Conservation (phyloP, 2,113 vertebrate species). For the Cromileptes altivelis region DNA sequence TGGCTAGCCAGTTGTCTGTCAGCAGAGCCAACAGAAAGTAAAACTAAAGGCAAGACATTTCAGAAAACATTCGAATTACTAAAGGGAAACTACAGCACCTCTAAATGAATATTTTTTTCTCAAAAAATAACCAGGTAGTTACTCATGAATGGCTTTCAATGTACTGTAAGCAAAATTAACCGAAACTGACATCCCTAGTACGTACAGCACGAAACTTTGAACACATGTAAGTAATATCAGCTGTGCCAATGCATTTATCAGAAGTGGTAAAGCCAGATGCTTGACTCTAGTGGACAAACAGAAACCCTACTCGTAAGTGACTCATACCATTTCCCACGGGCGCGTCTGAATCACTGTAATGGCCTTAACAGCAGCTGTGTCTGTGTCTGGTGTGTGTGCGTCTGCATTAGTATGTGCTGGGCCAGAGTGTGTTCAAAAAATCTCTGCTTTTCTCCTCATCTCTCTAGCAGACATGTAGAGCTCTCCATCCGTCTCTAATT, state of each 20-base stretch:
- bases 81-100: too few species aligned
- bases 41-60: too few species aligned
- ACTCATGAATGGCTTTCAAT: too few species aligned
- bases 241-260: slow-evolving; percentile 44
- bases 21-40: too few species aligned
- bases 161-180: too few species aligned
- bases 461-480: slow-evolving; percentile 57
- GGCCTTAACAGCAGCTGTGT: slow-evolving; percentile 63
- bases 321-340: slow-evolving; percentile 64
- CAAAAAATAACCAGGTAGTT: too few species aligned
- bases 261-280: slow-evolving; percentile 29
- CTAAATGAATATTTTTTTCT: too few species aligned
- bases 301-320: slow-evolving; percentile 59
- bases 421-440: slow-evolving; percentile 6
- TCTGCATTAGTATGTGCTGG: slow-evolving; percentile 44
- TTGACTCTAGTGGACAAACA: slow-evolving; percentile 43
- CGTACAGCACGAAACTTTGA: background rate
- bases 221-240: slow-evolving; percentile 1
- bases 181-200: too few species aligned
- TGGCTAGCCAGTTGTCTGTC: too few species aligned
- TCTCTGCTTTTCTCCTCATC: slow-evolving; percentile 66
- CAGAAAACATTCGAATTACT: too few species aligned
- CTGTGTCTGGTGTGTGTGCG: slow-evolving; percentile 52
- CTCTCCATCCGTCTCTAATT: slow-evolving; percentile 74
- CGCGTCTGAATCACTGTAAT: slow-evolving; percentile 65